Conservation (phyloP, 2,113 vertebrate species). For the Podiceps cristatus region DNA sequence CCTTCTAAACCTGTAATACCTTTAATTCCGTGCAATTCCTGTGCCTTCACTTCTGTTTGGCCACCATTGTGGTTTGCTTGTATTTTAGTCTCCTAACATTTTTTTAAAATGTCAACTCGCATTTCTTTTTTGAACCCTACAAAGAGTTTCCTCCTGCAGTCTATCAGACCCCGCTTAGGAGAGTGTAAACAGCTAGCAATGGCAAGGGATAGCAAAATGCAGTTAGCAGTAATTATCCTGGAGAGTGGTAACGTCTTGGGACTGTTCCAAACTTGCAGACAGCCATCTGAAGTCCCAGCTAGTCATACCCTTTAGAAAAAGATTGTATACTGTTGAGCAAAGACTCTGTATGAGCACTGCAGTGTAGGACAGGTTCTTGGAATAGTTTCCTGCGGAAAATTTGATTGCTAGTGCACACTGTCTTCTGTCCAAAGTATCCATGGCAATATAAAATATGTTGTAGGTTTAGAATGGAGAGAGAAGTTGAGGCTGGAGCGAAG, state of each 20-base stretch:
- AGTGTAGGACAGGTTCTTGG: slow-evolving; percentile 66
- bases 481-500: slow-evolving; percentile 50
- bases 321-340: slow-evolving; percentile 9
- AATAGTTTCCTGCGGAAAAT: slow-evolving; percentile 62
- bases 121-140: background rate
- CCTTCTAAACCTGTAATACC: background rate
- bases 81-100: background rate
- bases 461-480: slow-evolving; percentile 47
- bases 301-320: slow-evolving; percentile 14
- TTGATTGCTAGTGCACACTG: slow-evolving; percentile 49
- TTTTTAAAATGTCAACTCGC: background rate
- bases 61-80: background rate
- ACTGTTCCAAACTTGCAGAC: background rate
- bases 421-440: slow-evolving; percentile 66
- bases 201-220: background rate
- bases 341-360: slow-evolving; percentile 13
- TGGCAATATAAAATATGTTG: slow-evolving; percentile 63
- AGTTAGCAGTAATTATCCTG: background rate
- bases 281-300: background rate
- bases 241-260: background rate
- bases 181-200: background rate
- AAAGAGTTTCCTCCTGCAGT: background rate
- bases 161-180: background rate
- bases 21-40: background rate
- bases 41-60: background rate